phyloP scores from a whole-genome alignment of 2,113 vertebrate genomes.

The Bos javanicus region DNA sequence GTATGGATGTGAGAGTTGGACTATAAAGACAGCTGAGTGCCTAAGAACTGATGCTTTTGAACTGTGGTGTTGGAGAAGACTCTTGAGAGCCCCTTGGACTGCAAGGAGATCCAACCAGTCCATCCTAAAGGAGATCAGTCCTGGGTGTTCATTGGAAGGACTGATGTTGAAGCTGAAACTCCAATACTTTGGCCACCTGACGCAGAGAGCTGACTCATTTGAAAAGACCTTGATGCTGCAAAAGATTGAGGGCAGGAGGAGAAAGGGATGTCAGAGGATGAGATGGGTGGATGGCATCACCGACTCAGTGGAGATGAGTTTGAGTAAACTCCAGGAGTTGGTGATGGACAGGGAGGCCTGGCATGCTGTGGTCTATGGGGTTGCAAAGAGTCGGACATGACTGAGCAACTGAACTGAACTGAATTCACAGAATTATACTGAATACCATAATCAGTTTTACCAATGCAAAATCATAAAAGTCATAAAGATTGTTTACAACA shows the following conservation, averaged over 20 bases:
- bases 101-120: not conserved
- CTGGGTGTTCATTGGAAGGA: not conserved
- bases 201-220: not conserved
- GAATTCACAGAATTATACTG: not conserved
- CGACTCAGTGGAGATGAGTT: not conserved
- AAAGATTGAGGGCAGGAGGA: not conserved
- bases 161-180: not conserved
- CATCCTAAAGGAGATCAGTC: not conserved
- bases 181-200: not conserved
- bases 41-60: not conserved
- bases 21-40: not conserved
- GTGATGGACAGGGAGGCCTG: not conserved
- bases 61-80: not conserved
- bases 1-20: not conserved
- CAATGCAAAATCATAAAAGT: not conserved
- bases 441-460: not conserved
- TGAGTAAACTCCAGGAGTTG: not conserved
- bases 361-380: not conserved
- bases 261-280: not conserved
- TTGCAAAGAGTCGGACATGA: fast-evolving
- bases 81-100: not conserved
- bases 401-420: not conserved
- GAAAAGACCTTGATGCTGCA: not conserved
- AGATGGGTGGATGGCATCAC: not conserved
- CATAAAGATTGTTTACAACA: not conserved